These are phyloP conservation scores for Sesamia nonagrioides DNA, from an alignment of 1,140 invertebrate species.

Conservation along the genomic window DNA sequence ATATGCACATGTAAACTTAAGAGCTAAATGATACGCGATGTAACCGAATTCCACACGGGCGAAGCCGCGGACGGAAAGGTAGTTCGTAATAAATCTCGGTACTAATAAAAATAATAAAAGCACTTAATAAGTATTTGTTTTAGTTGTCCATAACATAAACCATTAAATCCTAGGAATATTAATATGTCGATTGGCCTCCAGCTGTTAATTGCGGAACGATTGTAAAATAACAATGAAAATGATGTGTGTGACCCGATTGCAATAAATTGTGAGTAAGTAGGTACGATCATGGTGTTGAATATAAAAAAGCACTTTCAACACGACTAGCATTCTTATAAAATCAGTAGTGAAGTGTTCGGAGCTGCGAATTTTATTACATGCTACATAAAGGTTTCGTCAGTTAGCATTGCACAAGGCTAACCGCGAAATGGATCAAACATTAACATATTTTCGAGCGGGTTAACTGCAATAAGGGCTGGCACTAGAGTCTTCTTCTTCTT, in stretches of 20 bases:
- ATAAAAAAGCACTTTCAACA: slow-evolving; percentile 45
- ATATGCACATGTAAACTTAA: too few relatives aligned
- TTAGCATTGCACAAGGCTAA: background rate
- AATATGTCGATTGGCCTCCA: slow-evolving; percentile 8
- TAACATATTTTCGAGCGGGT: background rate
- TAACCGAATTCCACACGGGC: too few relatives aligned
- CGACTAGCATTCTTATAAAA: slow-evolving; percentile 39
- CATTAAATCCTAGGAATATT: background rate
- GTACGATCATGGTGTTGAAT: slow-evolving; percentile 35
- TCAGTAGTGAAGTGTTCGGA: slow-evolving; percentile 6
- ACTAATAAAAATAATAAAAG: background rate
- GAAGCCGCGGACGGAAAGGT: too few relatives aligned
- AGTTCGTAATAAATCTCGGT: background rate
- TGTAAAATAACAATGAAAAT: slow-evolving; percentile 39
- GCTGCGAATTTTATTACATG: slow-evolving; percentile 28
- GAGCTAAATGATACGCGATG: too few relatives aligned
- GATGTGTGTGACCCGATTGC: slow-evolving; percentile 30
- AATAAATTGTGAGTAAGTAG: slow-evolving; percentile 47
- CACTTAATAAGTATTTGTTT: background rate
- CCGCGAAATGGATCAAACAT: slow-evolving; percentile 3
- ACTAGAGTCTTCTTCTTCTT: too few relatives aligned
- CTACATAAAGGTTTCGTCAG: background rate
- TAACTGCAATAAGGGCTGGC: background rate
- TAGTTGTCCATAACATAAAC: background rate
- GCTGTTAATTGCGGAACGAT: slow-evolving; percentile 18